Base-by-base conservation (phyloP, 2,888 invertebrate species). In the Drosophila imparisetae region DNA sequence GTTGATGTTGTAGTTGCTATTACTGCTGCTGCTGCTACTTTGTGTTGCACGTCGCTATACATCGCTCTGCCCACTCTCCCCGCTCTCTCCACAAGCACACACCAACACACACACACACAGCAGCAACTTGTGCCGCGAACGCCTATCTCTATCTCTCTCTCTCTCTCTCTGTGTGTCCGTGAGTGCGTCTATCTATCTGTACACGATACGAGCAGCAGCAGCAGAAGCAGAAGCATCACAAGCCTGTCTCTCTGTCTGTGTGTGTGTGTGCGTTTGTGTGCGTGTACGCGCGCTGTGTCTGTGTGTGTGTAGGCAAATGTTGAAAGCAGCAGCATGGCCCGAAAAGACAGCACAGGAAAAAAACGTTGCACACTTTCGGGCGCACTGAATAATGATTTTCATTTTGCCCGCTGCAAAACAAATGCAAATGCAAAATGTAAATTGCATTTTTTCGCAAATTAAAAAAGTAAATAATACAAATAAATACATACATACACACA, bases 321-420 rank as follows among this genome's bases (percentile, higher is more conserved):
- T 89, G 66, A 88, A 83, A 81, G 86, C 83, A 88, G 86, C 83
- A 83, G 89, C 86, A 84, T 84, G 83, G 89, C 84, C 87, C 85
- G 89, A 86, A 86, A 80, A 89, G 87, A 75, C 80, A 72, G 82
- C 84, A 68, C 58, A 54, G 45, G 45, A 24, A 71, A 83, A 73
- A 86, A 86, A 67, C 84, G 80, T 67, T 90, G 81, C 90, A 84
- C 78, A 88, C 80, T 82, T 72, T 68, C 74, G 83, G 64, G 75
- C 82, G 76, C 80, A 82, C 86, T 80, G 88, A 90, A 88, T 81
- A 90, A 90, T 86, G 86, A 85, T 85, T 87, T 89, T 85, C 75
- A 71, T 81, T 45, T 72, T 78, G 78, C 73, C 74, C 80, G 67
- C 75, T 71, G 66, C 62, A 72, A 72, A 77, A 63, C 30, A 57